phyloP scores from a whole-genome alignment of 2,113 vertebrate species.

The Anolis sagrei region DNA sequence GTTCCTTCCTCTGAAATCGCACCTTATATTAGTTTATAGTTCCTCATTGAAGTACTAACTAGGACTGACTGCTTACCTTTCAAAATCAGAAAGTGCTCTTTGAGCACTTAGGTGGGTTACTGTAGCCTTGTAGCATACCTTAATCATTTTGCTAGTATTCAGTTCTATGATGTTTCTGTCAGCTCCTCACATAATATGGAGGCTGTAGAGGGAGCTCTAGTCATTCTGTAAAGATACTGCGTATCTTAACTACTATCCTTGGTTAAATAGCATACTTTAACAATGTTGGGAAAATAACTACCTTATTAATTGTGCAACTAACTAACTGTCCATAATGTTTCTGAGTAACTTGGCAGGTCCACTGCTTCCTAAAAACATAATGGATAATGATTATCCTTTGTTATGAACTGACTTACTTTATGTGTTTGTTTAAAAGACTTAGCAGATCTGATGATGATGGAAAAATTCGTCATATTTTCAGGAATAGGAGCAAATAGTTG shows the following conservation, averaged over 20 bases:
- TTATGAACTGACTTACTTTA: background rate
- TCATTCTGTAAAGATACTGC: background rate
- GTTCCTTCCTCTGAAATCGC: no score
- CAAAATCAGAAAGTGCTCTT: no score
- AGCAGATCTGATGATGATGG: background rate
- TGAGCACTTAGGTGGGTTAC: background rate
- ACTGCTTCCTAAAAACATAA: background rate
- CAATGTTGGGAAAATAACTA: background rate
- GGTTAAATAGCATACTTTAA: background rate
- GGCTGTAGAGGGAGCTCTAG: slow-evolving; percentile 15
- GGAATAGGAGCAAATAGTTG: background rate
- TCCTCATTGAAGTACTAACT: no score
- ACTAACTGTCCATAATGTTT: background rate
- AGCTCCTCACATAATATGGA: background rate
- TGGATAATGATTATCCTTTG: background rate
- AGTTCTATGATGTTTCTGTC: background rate
- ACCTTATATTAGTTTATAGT: no score
- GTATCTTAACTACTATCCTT: background rate
- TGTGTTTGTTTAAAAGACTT: background rate
- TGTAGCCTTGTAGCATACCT: background rate
- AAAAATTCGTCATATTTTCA: background rate
- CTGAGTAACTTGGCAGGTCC: background rate
- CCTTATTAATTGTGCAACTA: background rate
- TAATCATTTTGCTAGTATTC: background rate
- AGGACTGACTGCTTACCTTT: no score